A percentile compares a stretch with the other conserved stretches of the same genome.
These are phyloP conservation scores for Olivierus martensii DNA, from an alignment of 1,140 invertebrate species.

Conservation along the genomic window DNA sequence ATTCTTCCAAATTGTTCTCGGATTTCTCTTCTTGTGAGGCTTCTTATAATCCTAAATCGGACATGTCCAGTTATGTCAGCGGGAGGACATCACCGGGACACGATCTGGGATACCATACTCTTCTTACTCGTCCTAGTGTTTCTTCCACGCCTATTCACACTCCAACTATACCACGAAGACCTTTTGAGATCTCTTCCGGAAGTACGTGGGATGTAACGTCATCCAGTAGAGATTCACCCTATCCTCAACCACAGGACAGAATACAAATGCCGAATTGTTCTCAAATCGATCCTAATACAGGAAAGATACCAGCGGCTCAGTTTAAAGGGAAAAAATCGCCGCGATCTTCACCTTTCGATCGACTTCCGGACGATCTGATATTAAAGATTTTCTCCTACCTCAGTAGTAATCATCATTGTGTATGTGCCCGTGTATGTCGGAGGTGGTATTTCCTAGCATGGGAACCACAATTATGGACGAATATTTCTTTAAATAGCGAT, in stretches of 20 bases:
- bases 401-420: slow-evolving; percentile 60
- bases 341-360: neutral
- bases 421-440: slow-evolving; percentile 62
- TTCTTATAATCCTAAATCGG: too few relatives aligned
- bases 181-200: slow-evolving; percentile 7
- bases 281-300: too few relatives aligned
- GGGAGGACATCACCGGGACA: slow-evolving; percentile 37
- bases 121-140: slow-evolving; percentile 36
- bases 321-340: slow-evolving; percentile 24
- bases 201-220: too few relatives aligned
- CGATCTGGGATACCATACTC: slow-evolving; percentile 59
- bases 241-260: too few relatives aligned
- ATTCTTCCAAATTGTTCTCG: too few relatives aligned
- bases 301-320: slow-evolving; percentile 16
- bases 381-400: slow-evolving; percentile 53
- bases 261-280: too few relatives aligned
- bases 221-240: too few relatives aligned
- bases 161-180: slow-evolving; percentile 6
- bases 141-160: slow-evolving; percentile 17
- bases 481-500: slow-evolving; percentile 47
- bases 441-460: slow-evolving; percentile 65
- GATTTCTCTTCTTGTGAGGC: too few relatives aligned
- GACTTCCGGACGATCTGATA: slow-evolving; percentile 35
- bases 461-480: slow-evolving; percentile 60
- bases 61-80: slow-evolving; percentile 11